A percentile compares a stretch with the other conserved stretches of the same genome.
Evolutionary conservation across 2,888 invertebrate genomes (phyloP).

Genomic region (Papilio elwesi): DNA sequence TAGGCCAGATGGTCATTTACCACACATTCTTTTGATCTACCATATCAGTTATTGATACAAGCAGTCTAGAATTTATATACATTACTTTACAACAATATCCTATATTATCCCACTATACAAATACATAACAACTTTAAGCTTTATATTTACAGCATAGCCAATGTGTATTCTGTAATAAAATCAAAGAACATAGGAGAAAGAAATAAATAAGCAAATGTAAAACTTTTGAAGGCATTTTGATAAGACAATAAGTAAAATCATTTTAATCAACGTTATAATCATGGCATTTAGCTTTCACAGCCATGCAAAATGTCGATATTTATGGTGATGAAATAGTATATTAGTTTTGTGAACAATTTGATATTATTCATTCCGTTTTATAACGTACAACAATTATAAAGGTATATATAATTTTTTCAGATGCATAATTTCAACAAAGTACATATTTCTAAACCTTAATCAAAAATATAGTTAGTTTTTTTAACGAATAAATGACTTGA

Average conservation of each 20-base stretch:
- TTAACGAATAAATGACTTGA: neutral
- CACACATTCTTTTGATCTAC: too few relatives aligned
- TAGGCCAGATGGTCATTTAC: too few relatives aligned
- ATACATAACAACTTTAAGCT: neutral
- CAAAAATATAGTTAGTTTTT: neutral
- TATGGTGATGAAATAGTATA: neutral
- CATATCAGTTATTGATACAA: neutral
- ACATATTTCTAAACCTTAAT: neutral
- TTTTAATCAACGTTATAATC: neutral
- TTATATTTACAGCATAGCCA: constrained; percentile 3
- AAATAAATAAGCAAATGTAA: constrained; percentile 7
- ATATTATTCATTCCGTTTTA: neutral
- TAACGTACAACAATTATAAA: neutral
- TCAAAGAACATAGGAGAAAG: neutral
- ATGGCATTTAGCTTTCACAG: neutral
- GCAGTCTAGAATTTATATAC: neutral
- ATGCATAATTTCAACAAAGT: neutral
- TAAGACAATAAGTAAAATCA: neutral
- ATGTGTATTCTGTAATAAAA: neutral
- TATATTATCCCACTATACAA: neutral
- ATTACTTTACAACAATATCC: neutral
- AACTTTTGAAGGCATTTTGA: neutral
- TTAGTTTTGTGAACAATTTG: neutral
- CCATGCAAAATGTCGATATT: neutral
- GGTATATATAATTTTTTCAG: neutral